These are phyloP conservation scores for Xestobium rufovillosum DNA, from an alignment of 2,888 invertebrate genomes.

Conservation along the genomic window DNA sequence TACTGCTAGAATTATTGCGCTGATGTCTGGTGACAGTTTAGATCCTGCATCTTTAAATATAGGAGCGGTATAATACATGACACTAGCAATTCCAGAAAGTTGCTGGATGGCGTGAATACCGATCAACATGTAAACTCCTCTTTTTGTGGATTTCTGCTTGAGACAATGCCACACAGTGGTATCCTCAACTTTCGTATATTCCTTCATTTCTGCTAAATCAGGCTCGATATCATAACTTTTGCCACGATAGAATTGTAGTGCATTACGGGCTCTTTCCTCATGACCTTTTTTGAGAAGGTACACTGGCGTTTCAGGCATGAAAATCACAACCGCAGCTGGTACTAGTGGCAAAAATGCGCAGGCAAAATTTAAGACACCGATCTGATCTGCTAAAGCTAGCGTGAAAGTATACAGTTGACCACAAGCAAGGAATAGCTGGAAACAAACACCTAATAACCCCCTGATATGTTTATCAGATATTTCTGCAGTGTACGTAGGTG, in stretches of 20 bases:
- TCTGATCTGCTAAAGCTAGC: conserved; percentile 58
- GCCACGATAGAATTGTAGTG: conserved; percentile 64
- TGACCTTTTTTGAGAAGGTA: conserved; percentile 52
- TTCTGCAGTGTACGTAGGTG: conserved; percentile 79
- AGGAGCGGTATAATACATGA: conserved; percentile 65
- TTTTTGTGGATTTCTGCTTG: conserved; percentile 32
- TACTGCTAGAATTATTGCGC: conserved; percentile 67
- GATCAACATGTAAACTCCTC: conserved; percentile 35
- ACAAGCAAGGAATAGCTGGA: conserved; percentile 65
- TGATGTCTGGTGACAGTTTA: conserved; percentile 51
- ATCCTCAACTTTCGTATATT: conserved; percentile 21
- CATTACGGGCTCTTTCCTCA: conserved; percentile 50
- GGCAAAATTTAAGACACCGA: conserved; percentile 57
- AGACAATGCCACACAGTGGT: conserved; percentile 18
- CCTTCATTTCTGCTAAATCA: conserved; percentile 60
- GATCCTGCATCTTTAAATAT: conserved; percentile 66
- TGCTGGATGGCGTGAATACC: conserved; percentile 60
- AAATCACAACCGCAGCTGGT: conserved; percentile 53
- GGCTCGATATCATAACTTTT: conserved; percentile 54
- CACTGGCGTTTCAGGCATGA: conserved; percentile 67
- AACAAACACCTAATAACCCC: conserved; percentile 72
- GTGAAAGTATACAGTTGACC: conserved; percentile 72
- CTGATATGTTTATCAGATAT: conserved; percentile 71
- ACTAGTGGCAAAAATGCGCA: conserved; percentile 56
- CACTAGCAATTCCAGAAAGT: conserved; percentile 70